A percentile compares a stretch with the other conserved stretches of the same genome.
These are phyloP conservation scores for Darevskia mixta DNA, from an alignment of 2,797 vertebrate genomes.

Conservation along the genomic window DNA sequence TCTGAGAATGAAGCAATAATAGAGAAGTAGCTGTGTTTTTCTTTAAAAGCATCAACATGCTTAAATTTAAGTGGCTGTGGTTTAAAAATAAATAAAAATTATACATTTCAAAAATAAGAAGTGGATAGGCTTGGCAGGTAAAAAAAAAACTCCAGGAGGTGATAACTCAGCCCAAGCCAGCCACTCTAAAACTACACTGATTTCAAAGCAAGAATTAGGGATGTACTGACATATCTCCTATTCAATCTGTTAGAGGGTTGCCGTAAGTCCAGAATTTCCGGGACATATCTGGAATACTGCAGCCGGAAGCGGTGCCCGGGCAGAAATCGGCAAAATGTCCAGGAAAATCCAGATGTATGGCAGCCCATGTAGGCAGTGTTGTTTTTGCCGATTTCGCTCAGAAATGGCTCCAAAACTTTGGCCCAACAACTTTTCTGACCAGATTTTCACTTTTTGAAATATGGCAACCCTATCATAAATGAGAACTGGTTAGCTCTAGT, in stretches of 20 bases:
- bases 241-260: background rate
- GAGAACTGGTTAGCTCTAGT: background rate
- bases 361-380: too few relatives aligned
- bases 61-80: background rate
- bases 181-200: background rate
- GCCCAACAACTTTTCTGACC: too few relatives aligned
- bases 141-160: background rate
- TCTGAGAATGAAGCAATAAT: background rate
- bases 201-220: background rate
- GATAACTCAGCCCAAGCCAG: background rate
- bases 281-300: too few relatives aligned
- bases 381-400: too few relatives aligned
- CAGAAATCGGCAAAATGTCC: too few relatives aligned
- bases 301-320: too few relatives aligned
- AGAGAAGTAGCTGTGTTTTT: background rate
- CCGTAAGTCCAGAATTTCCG: too few relatives aligned
- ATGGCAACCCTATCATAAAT: background rate
- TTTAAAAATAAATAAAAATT: background rate
- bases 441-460: too few relatives aligned
- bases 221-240: background rate
- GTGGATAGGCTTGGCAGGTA: background rate
- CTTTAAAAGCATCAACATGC: background rate
- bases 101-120: background rate
- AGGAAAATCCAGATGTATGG: too few relatives aligned
- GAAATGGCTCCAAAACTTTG: too few relatives aligned